Evolutionary conservation across 2,113 vertebrate species (phyloP), one percentile per base, ranked within the genome.

Genomic region (Solenodon paradoxus): DNA sequence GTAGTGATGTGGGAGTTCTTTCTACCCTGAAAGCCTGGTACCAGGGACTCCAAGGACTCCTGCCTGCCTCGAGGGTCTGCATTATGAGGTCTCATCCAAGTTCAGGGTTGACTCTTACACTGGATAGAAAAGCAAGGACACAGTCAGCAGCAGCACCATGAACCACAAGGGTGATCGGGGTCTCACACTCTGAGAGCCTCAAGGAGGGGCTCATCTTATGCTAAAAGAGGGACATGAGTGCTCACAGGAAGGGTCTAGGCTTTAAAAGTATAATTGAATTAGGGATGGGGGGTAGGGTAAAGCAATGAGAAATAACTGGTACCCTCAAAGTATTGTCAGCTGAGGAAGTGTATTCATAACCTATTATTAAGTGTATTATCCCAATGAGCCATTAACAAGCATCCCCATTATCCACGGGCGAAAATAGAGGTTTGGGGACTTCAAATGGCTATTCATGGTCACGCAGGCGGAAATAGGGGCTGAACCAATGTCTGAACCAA

Each of bases 1-100:
- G 99, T 99, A 98, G 99, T 99, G 98, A 99, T 98, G 4, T 99
- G 99, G 84, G 99, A 99, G 97, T 99, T 99, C 97, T 99, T 99
- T 64, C 99, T 99, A 88, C 98, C 99, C 74, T 98, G 98, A 97
- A 99, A 99, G 49, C 99, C 99, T 0, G 99, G 98, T 91, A 99
- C 99, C 98, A 99, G 98, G 98, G 99, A 99, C 96, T 99, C 99
- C 98, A 99, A 98, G 74, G 98, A 98, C 98, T 99, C 99, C 98
- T 99, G 68, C 99, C 99, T 0, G 99, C 99, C 97, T 99, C 99
- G 97, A 99, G 99, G 19, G 98, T 99, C 59, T 99, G 97, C 97
- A 99, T 98, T 93, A 99, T 99, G 85, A 99, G 0, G 99, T 99
- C 98, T 99, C 99, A 0, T 99, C 99, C 84, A 99, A 98, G 97